These are phyloP conservation scores for Oryzias dopingdopingensis DNA, from an alignment of 2,797 vertebrate species.

Conservation along the genomic window DNA sequence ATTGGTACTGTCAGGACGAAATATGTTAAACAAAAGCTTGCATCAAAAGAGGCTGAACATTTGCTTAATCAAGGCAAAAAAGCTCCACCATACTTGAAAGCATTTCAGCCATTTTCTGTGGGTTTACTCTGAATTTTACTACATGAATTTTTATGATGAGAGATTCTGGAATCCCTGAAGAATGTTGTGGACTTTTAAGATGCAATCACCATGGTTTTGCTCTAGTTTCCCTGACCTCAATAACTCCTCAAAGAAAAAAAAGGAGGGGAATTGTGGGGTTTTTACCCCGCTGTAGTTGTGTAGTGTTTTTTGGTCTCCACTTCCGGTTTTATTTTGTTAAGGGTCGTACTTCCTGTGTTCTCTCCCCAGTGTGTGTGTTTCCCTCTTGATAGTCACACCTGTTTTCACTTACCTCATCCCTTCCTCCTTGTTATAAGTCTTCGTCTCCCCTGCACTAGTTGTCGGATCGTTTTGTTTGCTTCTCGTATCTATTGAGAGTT, in stretches of 20 bases:
- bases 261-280: conserved; percentile 24
- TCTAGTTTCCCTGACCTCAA: conserved; percentile 70
- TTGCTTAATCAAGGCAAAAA: conserved; percentile 10
- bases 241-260: conserved; percentile 41
- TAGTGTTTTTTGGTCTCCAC: too few species aligned
- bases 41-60: background rate
- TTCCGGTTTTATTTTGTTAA: too few species aligned
- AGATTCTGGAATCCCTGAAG: conserved; percentile 38
- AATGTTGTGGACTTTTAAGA: conserved; percentile 55
- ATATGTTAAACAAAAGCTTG: background rate
- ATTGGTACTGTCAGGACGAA: conserved; percentile 12
- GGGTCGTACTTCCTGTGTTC: too few species aligned
- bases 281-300: too few species aligned
- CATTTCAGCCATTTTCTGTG: background rate
- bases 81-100: conserved; percentile 10
- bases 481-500: too few species aligned
- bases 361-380: too few species aligned
- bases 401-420: too few species aligned
- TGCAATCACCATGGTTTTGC: conserved; percentile 58
- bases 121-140: conserved; percentile 30
- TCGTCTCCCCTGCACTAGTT: too few species aligned
- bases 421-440: too few species aligned
- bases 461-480: too few species aligned
- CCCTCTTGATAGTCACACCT: too few species aligned
- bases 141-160: conserved; percentile 37